Base-by-base conservation (phyloP, 2,888 invertebrate species). In the Cantharis lateralis region DNA sequence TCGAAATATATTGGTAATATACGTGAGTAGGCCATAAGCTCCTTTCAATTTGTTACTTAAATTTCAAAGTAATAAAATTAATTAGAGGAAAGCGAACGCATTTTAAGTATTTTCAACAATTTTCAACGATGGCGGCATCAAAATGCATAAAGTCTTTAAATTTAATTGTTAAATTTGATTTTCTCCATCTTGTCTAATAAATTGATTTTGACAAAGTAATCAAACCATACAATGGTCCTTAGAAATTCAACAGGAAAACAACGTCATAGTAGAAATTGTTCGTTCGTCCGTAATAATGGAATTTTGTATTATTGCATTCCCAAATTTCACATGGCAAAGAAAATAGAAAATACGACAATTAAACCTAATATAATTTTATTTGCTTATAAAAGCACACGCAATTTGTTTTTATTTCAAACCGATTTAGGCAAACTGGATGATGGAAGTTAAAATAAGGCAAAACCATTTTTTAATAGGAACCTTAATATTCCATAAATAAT, bases 121-220 rank as follows among this genome's bases (percentile, higher is more conserved):
- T 32, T 28, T 32, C 32, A 32, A 32, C n/a, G 13, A 32, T 32
- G n/a, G n/a, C 2, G 7, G n/a, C n/a, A 48, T 48, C 48, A 48
- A 48, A 48, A n/a, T 48, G n/a, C 7, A 48, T n/a, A 5, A 48
- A 7, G n/a, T 48, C 48, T 48, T 48, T 48, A 48, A n/a, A 48
- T 48, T 48, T 48, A 48, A 48, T 48, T 48, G n/a, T 48, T 48
- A 48, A 66, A 66, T 66, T 66, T 66, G 64, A 66, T 66, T 66
- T 66, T 16, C 20, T n/a, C 64, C 18, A 66, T 66, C 20, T 66
- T 20, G 66, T 66, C 48, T 72, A 72, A 72, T 72, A 72, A 72
- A 72, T 72, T 66, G 72, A 72, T 72, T 66, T 72, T 66, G 61
- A 72, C 66, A 48, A 72, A 72, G 72, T 66, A 72, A 72, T 72